Base-by-base conservation (phyloP, 1,140 invertebrate genomes). In the Caenorhabditis remanei region DNA sequence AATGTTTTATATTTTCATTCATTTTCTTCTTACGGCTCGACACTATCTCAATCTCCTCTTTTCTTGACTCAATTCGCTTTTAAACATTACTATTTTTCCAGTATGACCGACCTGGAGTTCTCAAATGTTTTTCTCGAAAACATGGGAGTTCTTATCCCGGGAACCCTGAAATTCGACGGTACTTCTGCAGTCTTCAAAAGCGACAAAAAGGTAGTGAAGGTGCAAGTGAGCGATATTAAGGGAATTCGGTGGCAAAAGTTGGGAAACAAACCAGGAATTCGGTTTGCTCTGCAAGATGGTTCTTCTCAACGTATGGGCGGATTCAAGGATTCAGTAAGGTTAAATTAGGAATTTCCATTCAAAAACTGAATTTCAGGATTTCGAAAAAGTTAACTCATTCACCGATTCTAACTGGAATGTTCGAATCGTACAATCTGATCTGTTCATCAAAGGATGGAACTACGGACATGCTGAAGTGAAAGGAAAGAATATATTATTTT, bases 391-490 rank as follows among this genome's bases (percentile, higher is more conserved):
- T 93, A 83, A 95, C 95, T 1, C 97, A 96, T 94, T 94, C 90
- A 88, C 93, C 14, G 96, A 91, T 95, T 96, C 90, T 95, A 96
- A 96, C 93, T 97, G 86, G 96, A 96, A 93, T 50, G 88, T 92
- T 6, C 89, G 92, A 16, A 75, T 95, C 32, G 93, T 93, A 84
- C 93, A 92, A 61, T 97, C 97, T 92, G 97, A 99, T 91, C 93
- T 98, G 53, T 96, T 96, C 90, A 94, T 99, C 0, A 99, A 98
- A 93, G 98, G 98, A 7, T 99, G 98, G 97, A 99, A 99, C 93
- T 99, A 98, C 96, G 98, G 98, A 71, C 96, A 96, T 1, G 96
- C 96, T 14, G 96, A 97, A 90, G 99, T 99, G 93, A 95, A 95
- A 94, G 94, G 97, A 41, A 96, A 97, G 82, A 95, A 96, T 2